Evolutionary conservation across 2,113 vertebrate species (phyloP).

Genomic region (Periophthalmodon schlosseri): DNA sequence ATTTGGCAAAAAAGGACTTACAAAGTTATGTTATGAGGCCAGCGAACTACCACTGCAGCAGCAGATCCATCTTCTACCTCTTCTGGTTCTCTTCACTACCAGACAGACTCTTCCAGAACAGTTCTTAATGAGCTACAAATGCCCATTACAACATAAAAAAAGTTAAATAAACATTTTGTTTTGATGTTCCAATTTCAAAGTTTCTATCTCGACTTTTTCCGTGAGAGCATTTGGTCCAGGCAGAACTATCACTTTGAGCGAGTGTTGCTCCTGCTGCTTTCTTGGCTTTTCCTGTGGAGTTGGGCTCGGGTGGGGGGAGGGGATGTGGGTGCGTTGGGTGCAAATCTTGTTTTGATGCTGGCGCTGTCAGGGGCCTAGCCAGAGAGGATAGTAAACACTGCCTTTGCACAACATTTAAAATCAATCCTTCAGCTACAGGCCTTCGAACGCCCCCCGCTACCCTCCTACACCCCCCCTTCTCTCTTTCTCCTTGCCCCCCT

Average conservation of each 20-base stretch:
- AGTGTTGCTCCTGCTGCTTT: conserved; percentile 27
- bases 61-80: too few relatives aligned
- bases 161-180: neutral
- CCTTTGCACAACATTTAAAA: conserved; percentile 79
- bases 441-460: conserved; percentile 39
- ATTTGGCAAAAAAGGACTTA: too few relatives aligned
- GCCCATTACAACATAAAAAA: too few relatives aligned
- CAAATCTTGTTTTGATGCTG: conserved; percentile 72
- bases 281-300: conserved; percentile 18
- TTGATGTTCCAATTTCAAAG: neutral
- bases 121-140: neutral
- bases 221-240: conserved; percentile 23
- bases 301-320: conserved; percentile 27
- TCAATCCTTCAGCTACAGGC: conserved; percentile 75
- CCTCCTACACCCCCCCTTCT: conserved; percentile 1
- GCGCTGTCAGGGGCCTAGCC: conserved; percentile 67
- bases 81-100: too few relatives aligned
- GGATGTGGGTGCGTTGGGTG: conserved; percentile 15
- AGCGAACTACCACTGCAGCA: too few relatives aligned
- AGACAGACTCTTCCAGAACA: too few relatives aligned
- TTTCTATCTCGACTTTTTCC: conserved; percentile 11
- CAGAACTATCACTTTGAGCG: conserved; percentile 42
- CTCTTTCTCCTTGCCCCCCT: conserved; percentile 29
- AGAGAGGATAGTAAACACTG: conserved; percentile 74
- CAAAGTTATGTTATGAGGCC: too few relatives aligned